These are phyloP conservation scores for Azorinus chamasolen DNA, from an alignment of 2,888 invertebrate genomes.

Conservation along the genomic window DNA sequence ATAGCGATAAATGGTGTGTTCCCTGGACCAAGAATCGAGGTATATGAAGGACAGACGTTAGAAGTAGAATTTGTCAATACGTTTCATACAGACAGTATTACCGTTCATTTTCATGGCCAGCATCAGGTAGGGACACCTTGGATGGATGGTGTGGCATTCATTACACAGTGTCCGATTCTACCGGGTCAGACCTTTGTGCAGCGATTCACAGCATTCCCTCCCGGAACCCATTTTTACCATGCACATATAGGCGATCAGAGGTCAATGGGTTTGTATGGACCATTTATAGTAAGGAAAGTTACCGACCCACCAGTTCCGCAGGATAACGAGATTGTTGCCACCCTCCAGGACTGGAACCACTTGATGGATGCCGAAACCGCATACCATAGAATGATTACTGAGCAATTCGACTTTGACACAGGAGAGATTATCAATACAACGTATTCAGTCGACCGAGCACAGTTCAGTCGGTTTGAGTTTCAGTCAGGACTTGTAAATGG, in stretches of 20 bases:
- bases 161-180: slow-evolving; percentile 76
- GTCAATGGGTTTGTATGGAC: slow-evolving; percentile 69
- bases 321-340: slow-evolving; percentile 49
- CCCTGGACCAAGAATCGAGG: slow-evolving; percentile 75
- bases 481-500: slow-evolving; percentile 74
- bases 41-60: slow-evolving; percentile 63
- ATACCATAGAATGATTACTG: slow-evolving; percentile 51
- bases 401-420: slow-evolving; percentile 51
- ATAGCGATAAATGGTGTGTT: slow-evolving; percentile 71
- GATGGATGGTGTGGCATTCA: slow-evolving; percentile 73
- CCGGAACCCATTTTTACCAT: slow-evolving; percentile 71
- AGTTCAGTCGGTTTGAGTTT: slow-evolving; percentile 49
- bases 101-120: slow-evolving; percentile 76
- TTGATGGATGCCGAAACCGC: slow-evolving; percentile 62
- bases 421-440: slow-evolving; percentile 20
- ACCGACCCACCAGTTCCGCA: background rate
- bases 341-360: slow-evolving; percentile 73
- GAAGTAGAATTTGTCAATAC: slow-evolving; percentile 59
- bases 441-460: slow-evolving; percentile 41
- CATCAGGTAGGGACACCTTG: slow-evolving; percentile 67
- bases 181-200: slow-evolving; percentile 72
- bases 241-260: slow-evolving; percentile 71
- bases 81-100: slow-evolving; percentile 64
- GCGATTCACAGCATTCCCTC: slow-evolving; percentile 61
- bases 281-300: slow-evolving; percentile 54